phyloP scores from a whole-genome alignment of 2,113 vertebrate species.

The Chiloscyllium plagiosum region DNA sequence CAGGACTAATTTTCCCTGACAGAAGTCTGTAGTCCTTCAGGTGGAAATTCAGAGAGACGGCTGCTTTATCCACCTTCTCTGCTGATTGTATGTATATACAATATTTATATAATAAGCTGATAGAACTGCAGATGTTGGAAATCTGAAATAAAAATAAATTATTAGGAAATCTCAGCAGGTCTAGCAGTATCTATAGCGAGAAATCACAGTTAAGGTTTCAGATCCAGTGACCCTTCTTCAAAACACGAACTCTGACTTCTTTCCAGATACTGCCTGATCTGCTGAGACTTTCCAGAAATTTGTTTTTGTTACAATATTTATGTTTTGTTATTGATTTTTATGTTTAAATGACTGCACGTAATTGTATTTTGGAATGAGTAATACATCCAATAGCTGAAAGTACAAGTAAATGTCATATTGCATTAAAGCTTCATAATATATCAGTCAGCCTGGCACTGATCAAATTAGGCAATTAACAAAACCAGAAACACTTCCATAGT shows the following conservation, averaged over 20 bases:
- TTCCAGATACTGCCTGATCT: no score
- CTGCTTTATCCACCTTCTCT: conserved; percentile 23
- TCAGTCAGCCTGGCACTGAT: not conserved
- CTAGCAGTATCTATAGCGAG: no score
- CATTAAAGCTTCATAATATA: not conserved
- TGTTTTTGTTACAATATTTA: not conserved
- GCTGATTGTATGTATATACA: conserved; percentile 18
- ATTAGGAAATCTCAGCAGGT: no score
- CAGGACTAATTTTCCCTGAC: conserved; percentile 29
- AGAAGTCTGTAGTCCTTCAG: conserved; percentile 24
- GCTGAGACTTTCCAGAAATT: no score
- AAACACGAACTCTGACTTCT: no score
- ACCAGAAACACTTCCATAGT: not conserved
- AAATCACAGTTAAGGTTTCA: no score
- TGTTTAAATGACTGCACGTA: not conserved
- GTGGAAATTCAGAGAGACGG: conserved; percentile 21
- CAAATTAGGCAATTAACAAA: not conserved
- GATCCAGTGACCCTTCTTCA: no score
- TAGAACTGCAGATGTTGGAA: no score
- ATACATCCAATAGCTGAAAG: not conserved
- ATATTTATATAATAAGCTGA: not conserved
- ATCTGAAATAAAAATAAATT: no score
- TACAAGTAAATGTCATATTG: not conserved
- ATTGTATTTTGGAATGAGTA: not conserved
- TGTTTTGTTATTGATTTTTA: not conserved